Conservation (phyloP, 1,140 invertebrate genomes). For the Pantala flavescens region DNA sequence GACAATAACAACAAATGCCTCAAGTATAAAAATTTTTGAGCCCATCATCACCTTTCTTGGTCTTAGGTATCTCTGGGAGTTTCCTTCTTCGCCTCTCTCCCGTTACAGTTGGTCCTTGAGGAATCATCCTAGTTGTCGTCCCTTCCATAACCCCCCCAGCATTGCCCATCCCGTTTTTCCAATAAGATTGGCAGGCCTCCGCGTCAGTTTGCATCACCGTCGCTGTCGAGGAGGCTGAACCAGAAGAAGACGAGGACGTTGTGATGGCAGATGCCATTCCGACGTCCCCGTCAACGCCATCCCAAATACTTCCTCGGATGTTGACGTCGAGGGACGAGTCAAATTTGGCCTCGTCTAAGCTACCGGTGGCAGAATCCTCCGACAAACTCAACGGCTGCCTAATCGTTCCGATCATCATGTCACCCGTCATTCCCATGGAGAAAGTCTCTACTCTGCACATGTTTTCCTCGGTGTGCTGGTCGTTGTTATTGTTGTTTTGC, state of each 20-base stretch:
- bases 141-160: constrained; percentile 13
- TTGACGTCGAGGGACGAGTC: not conserved
- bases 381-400: not conserved
- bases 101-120: constrained; percentile 21
- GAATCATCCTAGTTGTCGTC: constrained; percentile 3
- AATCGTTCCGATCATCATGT: not conserved
- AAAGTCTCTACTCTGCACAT: not conserved
- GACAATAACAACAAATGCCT: too few species aligned
- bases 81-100: constrained; percentile 62
- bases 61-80: constrained; percentile 77
- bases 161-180: not conserved
- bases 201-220: constrained; percentile 21
- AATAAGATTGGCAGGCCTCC: constrained; percentile 21
- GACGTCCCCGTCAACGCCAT: not conserved
- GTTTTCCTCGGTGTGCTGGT: not conserved
- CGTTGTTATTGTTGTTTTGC: constrained; percentile 3
- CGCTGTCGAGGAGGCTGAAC: not conserved
- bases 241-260: not conserved
- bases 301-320: not conserved
- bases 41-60: constrained; percentile 58
- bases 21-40: too few species aligned
- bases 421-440: not conserved
- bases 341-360: not conserved
- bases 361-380: not conserved
- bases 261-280: not conserved